These are phyloP conservation scores for Sebastes flavidus DNA, from an alignment of 2,797 vertebrate species.

Conservation along the genomic window DNA sequence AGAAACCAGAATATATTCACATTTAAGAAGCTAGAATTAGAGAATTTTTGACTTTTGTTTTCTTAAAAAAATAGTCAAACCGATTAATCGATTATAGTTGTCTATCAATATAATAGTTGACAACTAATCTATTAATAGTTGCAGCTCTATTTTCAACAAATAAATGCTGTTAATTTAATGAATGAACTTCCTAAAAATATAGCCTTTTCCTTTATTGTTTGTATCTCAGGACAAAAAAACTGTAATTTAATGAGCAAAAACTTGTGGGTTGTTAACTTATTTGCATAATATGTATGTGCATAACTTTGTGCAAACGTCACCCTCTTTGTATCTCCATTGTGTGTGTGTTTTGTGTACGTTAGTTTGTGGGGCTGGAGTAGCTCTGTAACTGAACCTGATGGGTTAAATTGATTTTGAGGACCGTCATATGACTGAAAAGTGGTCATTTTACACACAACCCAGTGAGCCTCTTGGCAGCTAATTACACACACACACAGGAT, in stretches of 20 bases:
- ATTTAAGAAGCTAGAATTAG: no score
- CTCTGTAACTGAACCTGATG: conserved; percentile 56
- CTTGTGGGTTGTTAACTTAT: background rate
- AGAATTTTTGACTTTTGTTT: no score
- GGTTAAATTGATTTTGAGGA: conserved; percentile 77
- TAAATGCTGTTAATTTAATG: background rate
- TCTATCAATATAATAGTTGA: no score
- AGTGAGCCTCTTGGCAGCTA: conserved; percentile 45
- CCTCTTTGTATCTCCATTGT: background rate
- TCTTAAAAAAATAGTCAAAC: no score
- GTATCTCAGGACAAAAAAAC: background rate
- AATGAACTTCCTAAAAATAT: background rate
- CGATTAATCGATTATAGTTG: no score
- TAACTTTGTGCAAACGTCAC: background rate
- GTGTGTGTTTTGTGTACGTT: background rate
- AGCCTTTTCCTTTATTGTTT: background rate
- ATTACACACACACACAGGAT: background rate
- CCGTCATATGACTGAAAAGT: conserved; percentile 74
- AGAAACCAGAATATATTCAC: no score
- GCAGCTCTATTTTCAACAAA: background rate
- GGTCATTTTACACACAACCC: conserved; percentile 32
- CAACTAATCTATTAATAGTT: no score
- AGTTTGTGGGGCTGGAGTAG: background rate
- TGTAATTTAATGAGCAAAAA: background rate
- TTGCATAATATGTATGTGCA: background rate